Evolutionary conservation across 2,888 invertebrate genomes (phyloP).

Genomic region (Heliconius ismenius): DNA sequence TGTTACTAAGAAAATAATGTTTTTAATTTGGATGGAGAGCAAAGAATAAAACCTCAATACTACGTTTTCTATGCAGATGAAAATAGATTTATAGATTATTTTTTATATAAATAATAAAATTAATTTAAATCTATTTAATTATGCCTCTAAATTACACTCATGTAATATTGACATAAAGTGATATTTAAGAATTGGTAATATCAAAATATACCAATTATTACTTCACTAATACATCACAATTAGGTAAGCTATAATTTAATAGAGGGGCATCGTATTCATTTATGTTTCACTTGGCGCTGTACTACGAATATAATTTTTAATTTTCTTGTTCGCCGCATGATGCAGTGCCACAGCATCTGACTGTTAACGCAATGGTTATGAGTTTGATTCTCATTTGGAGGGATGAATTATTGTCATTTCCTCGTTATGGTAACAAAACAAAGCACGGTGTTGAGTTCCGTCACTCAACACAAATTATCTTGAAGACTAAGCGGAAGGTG

Average conservation of each 20-base stretch:
- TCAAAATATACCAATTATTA: conserved; percentile 3
- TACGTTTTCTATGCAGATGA: not conserved
- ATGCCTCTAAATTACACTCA: too few species aligned
- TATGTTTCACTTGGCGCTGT: not conserved
- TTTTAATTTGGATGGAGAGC: not conserved
- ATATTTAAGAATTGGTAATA: conserved; percentile 3
- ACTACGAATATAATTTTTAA: too few species aligned
- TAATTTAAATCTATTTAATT: not conserved
- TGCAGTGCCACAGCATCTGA: not conserved
- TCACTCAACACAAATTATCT: too few species aligned
- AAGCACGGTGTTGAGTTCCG: too few species aligned
- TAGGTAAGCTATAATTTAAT: conserved; percentile 13
- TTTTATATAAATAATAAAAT: not conserved
- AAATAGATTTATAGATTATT: not conserved
- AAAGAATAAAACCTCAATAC: not conserved
- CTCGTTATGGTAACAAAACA: too few species aligned
- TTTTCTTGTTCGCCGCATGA: too few species aligned
- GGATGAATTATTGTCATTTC: not conserved
- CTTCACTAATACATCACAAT: conserved; percentile 21
- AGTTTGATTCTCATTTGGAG: not conserved
- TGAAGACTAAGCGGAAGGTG: too few species aligned
- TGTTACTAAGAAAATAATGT: not conserved
- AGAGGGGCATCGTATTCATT: not conserved
- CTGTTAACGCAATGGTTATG: not conserved
- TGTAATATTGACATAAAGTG: not conserved